Conservation (phyloP, 2,888 invertebrate genomes). For the Melinopterus prodromus region DNA sequence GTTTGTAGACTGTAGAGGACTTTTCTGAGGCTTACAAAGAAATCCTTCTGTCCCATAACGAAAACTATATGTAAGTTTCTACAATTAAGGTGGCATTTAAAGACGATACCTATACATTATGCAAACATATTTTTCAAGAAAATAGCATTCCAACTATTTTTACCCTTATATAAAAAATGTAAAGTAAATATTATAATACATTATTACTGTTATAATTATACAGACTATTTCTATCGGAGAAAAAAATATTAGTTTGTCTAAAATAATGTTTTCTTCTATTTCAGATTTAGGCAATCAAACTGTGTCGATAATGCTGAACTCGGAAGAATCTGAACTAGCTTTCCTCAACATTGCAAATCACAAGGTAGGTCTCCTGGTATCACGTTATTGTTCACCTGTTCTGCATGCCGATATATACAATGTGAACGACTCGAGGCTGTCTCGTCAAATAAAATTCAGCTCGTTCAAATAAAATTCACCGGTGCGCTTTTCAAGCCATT, state of each 20-base stretch:
- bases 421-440: background rate
- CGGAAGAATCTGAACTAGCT: constrained; percentile 90
- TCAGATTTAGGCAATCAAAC: constrained; percentile 83
- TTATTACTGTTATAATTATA: too few relatives aligned
- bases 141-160: too few relatives aligned
- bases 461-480: background rate
- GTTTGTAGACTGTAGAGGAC: too few relatives aligned
- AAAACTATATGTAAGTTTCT: too few relatives aligned
- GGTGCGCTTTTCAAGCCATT: background rate
- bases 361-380: constrained; percentile 65
- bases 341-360: constrained; percentile 79
- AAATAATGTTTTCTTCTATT: constrained; percentile 52
- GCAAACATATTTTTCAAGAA: too few relatives aligned
- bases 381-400: background rate
- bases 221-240: too few relatives aligned
- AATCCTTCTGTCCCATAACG: too few relatives aligned
- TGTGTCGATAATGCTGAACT: constrained; percentile 92
- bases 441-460: background rate
- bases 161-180: background rate
- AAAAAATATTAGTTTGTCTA: background rate
- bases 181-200: background rate
- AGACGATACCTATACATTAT: too few relatives aligned
- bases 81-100: too few relatives aligned
- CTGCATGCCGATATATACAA: background rate
- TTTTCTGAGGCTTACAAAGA: too few relatives aligned